A percentile compares a stretch with the other conserved stretches of the same genome.
These are phyloP conservation scores for Leucopsar rothschildi DNA, from an alignment of 2,113 vertebrate genomes.

Conservation along the genomic window DNA sequence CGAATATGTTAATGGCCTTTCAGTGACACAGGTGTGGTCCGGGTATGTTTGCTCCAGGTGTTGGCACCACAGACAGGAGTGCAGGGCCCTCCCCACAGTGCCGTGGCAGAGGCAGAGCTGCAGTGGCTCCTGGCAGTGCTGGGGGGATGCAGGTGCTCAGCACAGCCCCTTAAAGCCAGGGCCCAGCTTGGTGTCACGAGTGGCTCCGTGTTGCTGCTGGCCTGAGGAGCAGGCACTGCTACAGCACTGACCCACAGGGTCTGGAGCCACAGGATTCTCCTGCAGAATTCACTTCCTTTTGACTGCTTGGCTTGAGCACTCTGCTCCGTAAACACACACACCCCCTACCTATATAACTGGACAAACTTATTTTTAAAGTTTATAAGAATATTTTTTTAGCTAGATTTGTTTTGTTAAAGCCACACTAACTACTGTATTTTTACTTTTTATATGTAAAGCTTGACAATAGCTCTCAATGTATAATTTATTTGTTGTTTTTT, in stretches of 20 bases:
- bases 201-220: neutral
- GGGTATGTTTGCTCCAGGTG: neutral
- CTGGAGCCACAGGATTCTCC: neutral
- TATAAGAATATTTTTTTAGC: slow-evolving; percentile 41
- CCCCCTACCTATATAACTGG: neutral
- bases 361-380: slow-evolving; percentile 50
- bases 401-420: slow-evolving; percentile 19
- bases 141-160: neutral
- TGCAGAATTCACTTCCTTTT: neutral
- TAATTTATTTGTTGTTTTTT: slow-evolving; percentile 75
- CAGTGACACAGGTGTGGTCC: neutral
- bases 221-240: neutral
- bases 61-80: rapidly evolving
- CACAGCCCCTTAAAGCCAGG: neutral
- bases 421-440: slow-evolving; percentile 69
- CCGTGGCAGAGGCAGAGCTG: neutral
- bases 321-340: neutral
- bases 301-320: neutral
- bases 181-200: rapidly evolving
- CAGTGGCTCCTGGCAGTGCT: neutral
- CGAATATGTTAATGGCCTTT: neutral
- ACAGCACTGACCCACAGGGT: rapidly evolving
- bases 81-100: neutral
- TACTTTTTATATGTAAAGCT: slow-evolving; percentile 71
- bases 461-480: slow-evolving; percentile 52